Base-by-base conservation (phyloP, 2,797 vertebrate genomes). In the Sphenodon punctatus region DNA sequence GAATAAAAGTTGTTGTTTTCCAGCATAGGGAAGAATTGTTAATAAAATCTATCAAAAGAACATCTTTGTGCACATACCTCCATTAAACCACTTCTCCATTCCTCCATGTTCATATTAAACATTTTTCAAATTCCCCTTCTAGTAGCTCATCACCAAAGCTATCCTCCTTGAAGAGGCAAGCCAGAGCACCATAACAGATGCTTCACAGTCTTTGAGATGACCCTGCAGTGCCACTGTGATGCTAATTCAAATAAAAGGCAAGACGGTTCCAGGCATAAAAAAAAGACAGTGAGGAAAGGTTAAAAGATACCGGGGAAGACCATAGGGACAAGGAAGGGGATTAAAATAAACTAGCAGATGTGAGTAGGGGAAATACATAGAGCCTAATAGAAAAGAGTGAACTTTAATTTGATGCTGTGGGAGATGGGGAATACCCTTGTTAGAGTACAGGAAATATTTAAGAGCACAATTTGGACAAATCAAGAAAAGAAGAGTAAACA, bases 331-430 rank as follows among this genome's bases (percentile, higher is more conserved):
- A n/a, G n/a, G n/a, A n/a, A n/a, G n/a, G n/a, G n/a, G n/a, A n/a
- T n/a, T n/a, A n/a, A n/a, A n/a, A n/a, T n/a, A n/a, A n/a, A n/a
- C n/a, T n/a, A n/a, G n/a, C n/a, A n/a, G n/a, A n/a, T n/a, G n/a
- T n/a, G n/a, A n/a, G n/a, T n/a, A n/a, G n/a, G n/a, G n/a, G n/a
- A n/a, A n/a, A n/a, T n/a, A n/a, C 7, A 34, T 34, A 7, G 34
- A 7, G 7, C 34, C 34, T 34, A 34, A 7, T 34, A 46, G 45
- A 41, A 0, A 10, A 0, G 0, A 36, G 27, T n/a, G 48, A 27
- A 34, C 51, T 82, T 70, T 75, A 19, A 36, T 0, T 0, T 45
- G 67, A 90, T 90, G 84, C 67, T 76, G 78, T 74, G 7, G 7
- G 34, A 34, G 7, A 6, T 34, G 34, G 34, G 34, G 34, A 6